phyloP scores from a whole-genome alignment of 2,888 invertebrate genomes.

The Lucinisca nassula region DNA sequence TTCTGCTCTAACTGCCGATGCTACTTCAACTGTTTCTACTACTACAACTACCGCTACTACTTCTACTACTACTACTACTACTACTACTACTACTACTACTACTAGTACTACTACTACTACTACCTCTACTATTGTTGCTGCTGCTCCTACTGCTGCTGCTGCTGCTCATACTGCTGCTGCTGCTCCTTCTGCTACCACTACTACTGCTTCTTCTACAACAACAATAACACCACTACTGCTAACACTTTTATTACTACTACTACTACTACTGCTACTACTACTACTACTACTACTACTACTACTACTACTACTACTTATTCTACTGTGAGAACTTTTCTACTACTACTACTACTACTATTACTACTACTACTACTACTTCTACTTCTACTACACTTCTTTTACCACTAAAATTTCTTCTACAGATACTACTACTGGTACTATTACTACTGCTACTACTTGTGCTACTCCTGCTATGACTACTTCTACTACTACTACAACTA shows the following conservation, averaged over 20 bases:
- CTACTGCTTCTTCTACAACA: neutral
- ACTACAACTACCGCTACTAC: neutral
- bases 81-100: neutral
- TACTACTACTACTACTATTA: constrained; percentile 23
- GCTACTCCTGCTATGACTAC: neutral
- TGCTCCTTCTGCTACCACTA: neutral
- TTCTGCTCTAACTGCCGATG: neutral
- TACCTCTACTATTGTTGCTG: neutral
- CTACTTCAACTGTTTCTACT: neutral
- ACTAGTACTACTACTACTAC: neutral
- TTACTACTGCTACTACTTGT: neutral
- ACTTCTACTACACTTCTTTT: constrained; percentile 19
- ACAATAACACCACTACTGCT: neutral
- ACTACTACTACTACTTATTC: neutral
- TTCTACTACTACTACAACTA: neutral
- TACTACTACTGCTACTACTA: constrained; percentile 19
- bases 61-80: neutral
- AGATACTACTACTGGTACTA: neutral
- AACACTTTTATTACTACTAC: constrained; percentile 10
- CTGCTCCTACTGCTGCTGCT: neutral
- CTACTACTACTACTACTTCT: constrained; percentile 20
- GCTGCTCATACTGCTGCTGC: neutral
- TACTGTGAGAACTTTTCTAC: neutral
- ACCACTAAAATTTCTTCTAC: neutral
- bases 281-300: neutral